Evolutionary conservation across 2,113 vertebrate genomes (phyloP).

Genomic region (Lepus timidus): DNA sequence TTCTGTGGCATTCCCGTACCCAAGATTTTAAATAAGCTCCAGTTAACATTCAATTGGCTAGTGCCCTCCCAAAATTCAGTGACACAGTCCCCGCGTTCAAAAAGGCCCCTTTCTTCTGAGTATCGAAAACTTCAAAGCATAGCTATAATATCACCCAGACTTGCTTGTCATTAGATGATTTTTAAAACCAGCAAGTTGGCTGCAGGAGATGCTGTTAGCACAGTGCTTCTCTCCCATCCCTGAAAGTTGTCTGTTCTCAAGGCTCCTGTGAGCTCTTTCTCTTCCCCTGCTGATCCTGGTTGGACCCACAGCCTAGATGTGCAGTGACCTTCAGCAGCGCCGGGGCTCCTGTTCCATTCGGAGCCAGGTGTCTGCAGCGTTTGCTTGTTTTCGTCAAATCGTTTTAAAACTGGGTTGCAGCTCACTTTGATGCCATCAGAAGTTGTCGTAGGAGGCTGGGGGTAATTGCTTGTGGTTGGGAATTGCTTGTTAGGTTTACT

Average conservation of each 20-base stretch:
- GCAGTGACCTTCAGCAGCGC: not conserved
- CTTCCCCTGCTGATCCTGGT: not conserved
- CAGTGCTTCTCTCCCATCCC: not conserved
- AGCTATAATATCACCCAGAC: not conserved
- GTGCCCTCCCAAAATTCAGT: slow-evolving; percentile 43
- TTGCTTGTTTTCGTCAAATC: slow-evolving; percentile 33
- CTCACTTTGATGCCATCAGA: slow-evolving; percentile 30
- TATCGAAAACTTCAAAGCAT: not conserved
- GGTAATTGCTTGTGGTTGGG: slow-evolving; percentile 41
- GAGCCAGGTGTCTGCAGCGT: not conserved
- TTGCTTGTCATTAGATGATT: slow-evolving; percentile 17
- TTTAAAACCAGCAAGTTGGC: not conserved
- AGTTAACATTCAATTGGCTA: slow-evolving; percentile 52
- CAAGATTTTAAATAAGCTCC: slow-evolving; percentile 49
- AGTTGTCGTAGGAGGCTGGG: slow-evolving; percentile 51
- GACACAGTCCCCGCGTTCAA: not conserved
- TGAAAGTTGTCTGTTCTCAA: not conserved
- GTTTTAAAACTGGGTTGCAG: not conserved
- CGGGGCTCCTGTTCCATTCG: not conserved
- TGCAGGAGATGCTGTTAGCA: not conserved
- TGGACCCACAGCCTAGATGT: not conserved
- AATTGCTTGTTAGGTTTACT: slow-evolving; percentile 48
- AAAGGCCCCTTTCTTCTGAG: slow-evolving; percentile 40
- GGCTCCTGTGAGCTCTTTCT: not conserved
- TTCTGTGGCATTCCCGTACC: slow-evolving; percentile 18